phyloP scores from a whole-genome alignment of 2,113 vertebrate genomes.

The Camelus dromedarius region DNA sequence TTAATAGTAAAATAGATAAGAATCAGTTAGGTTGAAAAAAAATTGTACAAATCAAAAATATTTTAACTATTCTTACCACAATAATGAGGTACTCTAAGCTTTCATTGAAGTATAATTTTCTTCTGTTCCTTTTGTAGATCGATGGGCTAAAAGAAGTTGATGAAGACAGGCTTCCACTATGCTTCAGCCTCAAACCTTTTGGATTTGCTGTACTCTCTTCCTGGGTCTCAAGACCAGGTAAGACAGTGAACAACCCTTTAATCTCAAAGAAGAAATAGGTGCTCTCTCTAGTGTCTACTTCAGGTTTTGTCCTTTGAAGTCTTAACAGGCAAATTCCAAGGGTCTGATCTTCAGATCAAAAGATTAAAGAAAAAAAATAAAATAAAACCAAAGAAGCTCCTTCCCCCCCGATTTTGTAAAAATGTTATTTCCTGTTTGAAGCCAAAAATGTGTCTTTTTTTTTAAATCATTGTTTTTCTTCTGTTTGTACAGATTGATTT shows the following conservation, averaged over 20 bases:
- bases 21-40: background rate
- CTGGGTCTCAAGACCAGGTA: background rate
- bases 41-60: background rate
- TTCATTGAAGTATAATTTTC: background rate
- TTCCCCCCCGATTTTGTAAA: background rate
- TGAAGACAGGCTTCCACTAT: background rate
- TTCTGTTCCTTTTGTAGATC: background rate
- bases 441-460: background rate
- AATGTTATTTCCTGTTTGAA: background rate
- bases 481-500: background rate
- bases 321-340: background rate
- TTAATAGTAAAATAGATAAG: background rate
- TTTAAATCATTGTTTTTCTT: background rate
- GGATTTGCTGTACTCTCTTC: background rate
- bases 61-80: background rate
- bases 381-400: slow-evolving; percentile 19
- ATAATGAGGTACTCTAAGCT: background rate
- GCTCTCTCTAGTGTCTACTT: slow-evolving; percentile 22
- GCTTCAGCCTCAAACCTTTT: slow-evolving; percentile 27
- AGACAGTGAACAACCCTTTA: background rate
- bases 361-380: slow-evolving; percentile 65
- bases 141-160: background rate
- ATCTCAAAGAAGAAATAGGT: slow-evolving; percentile 52
- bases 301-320: slow-evolving; percentile 65
- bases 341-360: slow-evolving; percentile 71